phyloP scores from a whole-genome alignment of 2,888 invertebrate genomes.

The Pachydiplax longipennis region DNA sequence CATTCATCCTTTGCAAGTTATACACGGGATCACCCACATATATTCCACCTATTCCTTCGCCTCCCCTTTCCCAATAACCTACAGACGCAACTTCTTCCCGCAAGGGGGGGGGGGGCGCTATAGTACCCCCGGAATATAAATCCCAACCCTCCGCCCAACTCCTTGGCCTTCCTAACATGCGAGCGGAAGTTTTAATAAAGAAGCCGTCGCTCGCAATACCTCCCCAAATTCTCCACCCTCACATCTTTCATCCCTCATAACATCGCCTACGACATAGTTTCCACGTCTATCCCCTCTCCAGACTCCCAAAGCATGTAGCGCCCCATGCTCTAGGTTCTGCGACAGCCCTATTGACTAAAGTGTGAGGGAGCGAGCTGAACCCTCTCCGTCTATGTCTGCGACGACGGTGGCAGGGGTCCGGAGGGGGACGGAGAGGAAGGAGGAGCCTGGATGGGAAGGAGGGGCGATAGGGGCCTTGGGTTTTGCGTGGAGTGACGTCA shows the following conservation, averaged over 20 bases:
- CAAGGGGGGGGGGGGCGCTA: no score
- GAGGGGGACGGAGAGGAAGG: background rate
- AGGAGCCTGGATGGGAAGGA: background rate
- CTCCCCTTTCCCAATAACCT: no score
- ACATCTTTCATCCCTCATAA: background rate
- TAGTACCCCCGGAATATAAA: no score
- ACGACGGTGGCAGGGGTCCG: background rate
- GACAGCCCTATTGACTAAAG: conserved; percentile 41
- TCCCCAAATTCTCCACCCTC: no score
- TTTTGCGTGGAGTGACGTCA: conserved; percentile 40
- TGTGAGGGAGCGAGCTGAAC: background rate
- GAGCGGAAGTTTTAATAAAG: no score
- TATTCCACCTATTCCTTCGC: no score
- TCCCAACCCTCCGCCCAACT: no score
- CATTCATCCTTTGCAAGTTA: no score
- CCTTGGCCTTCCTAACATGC: no score
- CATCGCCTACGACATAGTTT: conserved; percentile 5
- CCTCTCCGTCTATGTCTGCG: background rate
- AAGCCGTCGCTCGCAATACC: no score
- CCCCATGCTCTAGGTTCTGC: conserved; percentile 33
- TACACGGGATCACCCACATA: no score
- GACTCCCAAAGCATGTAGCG: conserved; percentile 29
- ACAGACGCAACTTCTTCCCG: no score
- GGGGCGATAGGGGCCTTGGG: background rate
- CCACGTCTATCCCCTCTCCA: background rate